Evolutionary conservation across 2,797 vertebrate species (phyloP).

Genomic region (Xiphorhynchus erythropygius): DNA sequence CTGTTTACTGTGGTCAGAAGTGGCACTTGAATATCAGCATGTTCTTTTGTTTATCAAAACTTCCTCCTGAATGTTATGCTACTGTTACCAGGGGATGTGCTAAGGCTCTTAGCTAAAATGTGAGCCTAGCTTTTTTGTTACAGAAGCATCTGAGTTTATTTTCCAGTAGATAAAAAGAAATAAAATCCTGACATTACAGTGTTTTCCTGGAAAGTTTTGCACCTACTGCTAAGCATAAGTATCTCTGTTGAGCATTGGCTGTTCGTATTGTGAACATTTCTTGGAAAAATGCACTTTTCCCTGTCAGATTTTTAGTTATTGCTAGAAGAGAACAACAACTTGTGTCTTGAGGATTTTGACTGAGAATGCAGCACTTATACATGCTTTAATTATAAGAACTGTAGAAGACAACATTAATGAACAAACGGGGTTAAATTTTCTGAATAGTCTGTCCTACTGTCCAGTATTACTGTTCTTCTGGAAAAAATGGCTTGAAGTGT

Average conservation of each 20-base stretch:
- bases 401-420: background rate
- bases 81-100: background rate
- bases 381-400: background rate
- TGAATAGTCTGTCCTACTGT: background rate
- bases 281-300: background rate
- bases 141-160: background rate
- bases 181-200: background rate
- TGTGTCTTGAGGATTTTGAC: background rate
- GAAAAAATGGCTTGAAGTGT: background rate
- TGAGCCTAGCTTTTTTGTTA: background rate
- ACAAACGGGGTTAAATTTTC: background rate
- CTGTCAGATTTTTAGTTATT: background rate
- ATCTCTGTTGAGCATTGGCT: background rate
- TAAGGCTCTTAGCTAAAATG: background rate
- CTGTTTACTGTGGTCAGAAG: slow-evolving; percentile 5
- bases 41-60: background rate
- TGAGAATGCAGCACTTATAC: background rate
- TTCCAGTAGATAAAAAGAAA: background rate
- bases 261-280: rapidly evolving
- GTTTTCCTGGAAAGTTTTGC: background rate
- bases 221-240: background rate
- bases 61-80: background rate
- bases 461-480: background rate
- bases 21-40: slow-evolving; percentile 26
- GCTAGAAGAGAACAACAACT: background rate